Evolutionary conservation across 2,888 invertebrate species (phyloP).

Genomic region (Pseudolycoriella hygida): DNA sequence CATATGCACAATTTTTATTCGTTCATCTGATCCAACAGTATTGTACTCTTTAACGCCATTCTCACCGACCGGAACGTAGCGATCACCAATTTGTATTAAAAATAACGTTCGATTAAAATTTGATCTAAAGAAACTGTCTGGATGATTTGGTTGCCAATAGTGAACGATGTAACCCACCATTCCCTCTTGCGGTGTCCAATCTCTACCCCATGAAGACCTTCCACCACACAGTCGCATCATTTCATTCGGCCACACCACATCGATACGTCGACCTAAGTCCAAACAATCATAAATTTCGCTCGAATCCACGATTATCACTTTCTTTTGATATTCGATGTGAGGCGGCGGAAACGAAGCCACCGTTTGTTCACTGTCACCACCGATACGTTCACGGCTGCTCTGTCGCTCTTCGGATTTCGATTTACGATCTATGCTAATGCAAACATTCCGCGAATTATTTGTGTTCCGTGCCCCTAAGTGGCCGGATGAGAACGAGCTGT

Average conservation of each 20-base stretch:
- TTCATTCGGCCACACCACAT: conserved; percentile 92
- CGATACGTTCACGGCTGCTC: conserved; percentile 3
- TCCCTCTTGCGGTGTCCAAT: conserved; percentile 71
- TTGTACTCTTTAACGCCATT: conserved; percentile 51
- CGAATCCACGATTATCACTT: conserved; percentile 28
- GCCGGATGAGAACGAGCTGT: conserved; percentile 6
- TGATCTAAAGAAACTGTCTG: conserved; percentile 69
- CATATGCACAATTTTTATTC: conserved; percentile 1
- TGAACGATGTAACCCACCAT: conserved; percentile 92
- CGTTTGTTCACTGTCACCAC: conserved; percentile 4
- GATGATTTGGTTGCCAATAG: conserved; percentile 86
- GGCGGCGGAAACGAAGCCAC: conserved; percentile 14
- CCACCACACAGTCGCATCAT: conserved; percentile 75
- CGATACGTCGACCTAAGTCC: conserved; percentile 75
- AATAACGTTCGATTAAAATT: conserved; percentile 85
- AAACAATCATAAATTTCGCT: conserved; percentile 71
- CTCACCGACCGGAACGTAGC: conserved; percentile 85
- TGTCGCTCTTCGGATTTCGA: conserved; percentile 7
- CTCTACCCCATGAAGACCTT: conserved; percentile 64
- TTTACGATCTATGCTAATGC: conserved; percentile 3
- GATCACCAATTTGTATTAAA: conserved; percentile 82
- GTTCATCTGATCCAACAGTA: conserved; percentile 3
- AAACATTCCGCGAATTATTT: neutral
- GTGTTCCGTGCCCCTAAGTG: conserved; percentile 3
- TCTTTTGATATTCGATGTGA: conserved; percentile 23